These are phyloP conservation scores for Spinus pinus DNA, from an alignment of 2,797 vertebrate genomes.

Conservation along the genomic window DNA sequence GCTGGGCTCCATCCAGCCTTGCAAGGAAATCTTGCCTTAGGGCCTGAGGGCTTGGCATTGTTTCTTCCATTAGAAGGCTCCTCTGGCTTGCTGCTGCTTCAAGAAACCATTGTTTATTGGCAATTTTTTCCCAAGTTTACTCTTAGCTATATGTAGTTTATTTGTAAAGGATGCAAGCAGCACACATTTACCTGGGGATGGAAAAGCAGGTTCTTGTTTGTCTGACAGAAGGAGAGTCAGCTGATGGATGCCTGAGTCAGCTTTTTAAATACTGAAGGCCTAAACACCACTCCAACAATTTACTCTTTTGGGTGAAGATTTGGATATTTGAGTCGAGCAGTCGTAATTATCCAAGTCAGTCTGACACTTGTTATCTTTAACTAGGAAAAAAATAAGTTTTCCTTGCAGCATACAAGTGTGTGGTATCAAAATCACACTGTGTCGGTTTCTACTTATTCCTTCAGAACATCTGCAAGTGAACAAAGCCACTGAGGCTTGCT, in stretches of 20 bases:
- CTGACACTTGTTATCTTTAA: background rate
- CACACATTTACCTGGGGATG: background rate
- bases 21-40: background rate
- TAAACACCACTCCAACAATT: background rate
- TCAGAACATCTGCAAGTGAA: background rate
- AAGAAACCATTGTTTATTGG: background rate
- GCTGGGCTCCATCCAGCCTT: background rate
- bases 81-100: background rate
- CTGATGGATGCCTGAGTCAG: background rate
- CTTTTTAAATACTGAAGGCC: background rate
- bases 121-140: background rate
- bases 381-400: background rate
- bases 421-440: background rate
- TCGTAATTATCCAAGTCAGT: background rate
- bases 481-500: background rate
- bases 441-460: background rate
- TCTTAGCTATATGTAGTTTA: background rate
- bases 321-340: background rate
- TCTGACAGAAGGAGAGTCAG: background rate
- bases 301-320: background rate
- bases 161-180: background rate
- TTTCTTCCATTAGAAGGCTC: background rate
- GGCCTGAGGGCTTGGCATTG: accelerated
- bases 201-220: background rate
- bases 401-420: background rate